Evolutionary conservation across 2,888 invertebrate genomes (phyloP).

Genomic region (Nymphalis urticae): DNA sequence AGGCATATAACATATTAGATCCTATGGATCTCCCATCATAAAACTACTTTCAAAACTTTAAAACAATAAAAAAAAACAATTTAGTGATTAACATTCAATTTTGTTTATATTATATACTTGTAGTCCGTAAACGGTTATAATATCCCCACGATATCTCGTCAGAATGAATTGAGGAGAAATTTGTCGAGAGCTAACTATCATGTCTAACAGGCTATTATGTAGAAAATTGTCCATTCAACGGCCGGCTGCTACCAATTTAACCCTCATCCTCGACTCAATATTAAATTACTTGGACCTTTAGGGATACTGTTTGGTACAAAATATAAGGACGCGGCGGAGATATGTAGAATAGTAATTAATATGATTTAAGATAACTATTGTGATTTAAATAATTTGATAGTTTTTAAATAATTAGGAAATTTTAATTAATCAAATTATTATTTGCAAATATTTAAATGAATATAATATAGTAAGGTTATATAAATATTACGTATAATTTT

Average conservation of each 20-base stretch:
- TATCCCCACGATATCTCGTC: conserved; percentile 14
- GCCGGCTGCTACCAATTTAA: conserved; percentile 77
- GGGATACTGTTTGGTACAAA: conserved; percentile 34
- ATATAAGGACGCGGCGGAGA: conserved; percentile 14
- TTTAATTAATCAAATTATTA: too few relatives aligned
- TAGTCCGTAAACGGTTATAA: not conserved
- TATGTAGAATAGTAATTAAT: not conserved
- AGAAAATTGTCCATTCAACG: conserved; percentile 72
- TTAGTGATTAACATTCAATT: not conserved
- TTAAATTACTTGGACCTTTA: conserved; percentile 74
- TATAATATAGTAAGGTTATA: too few relatives aligned
- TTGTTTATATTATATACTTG: too few relatives aligned
- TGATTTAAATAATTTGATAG: too few relatives aligned
- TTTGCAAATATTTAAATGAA: too few relatives aligned
- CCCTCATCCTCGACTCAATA: conserved; percentile 68
- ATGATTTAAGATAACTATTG: too few relatives aligned
- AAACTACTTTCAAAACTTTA: not conserved
- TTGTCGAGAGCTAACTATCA: conserved; percentile 32
- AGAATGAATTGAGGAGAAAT: conserved; percentile 29
- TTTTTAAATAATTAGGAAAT: too few relatives aligned
- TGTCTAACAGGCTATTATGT: conserved; percentile 56
- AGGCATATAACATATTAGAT: too few relatives aligned
- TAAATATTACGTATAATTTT: too few relatives aligned
- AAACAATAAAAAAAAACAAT: not conserved
- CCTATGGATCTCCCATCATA: not conserved